Conservation (phyloP, 2,113 vertebrate genomes). For the Tretioscincus oriximinensis region DNA sequence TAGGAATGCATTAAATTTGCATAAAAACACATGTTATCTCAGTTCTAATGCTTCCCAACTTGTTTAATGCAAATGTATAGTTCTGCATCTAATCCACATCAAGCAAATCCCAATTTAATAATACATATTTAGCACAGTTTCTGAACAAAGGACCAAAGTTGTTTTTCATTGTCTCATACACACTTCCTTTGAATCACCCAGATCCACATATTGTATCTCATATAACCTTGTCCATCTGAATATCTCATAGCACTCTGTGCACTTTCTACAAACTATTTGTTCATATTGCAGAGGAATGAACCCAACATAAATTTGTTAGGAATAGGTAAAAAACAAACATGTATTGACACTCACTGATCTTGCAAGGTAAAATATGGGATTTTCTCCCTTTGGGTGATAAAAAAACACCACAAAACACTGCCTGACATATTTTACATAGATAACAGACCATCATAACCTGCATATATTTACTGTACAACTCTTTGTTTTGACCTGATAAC, state of each 20-base stretch:
- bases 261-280: background rate
- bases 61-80: no score
- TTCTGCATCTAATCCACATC: no score
- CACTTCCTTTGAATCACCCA: background rate
- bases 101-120: no score
- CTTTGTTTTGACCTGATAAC: conserved; percentile 9
- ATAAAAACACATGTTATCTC: no score
- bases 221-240: background rate
- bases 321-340: background rate
- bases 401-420: background rate
- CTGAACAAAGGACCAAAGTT: background rate
- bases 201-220: background rate
- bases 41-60: no score
- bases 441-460: conserved; percentile 11
- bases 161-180: background rate
- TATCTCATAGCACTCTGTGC: background rate
- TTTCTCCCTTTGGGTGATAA: background rate
- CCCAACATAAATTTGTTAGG: background rate
- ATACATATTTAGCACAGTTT: no score
- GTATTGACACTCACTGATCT: background rate
- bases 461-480: background rate
- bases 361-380: background rate
- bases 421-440: background rate
- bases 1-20: no score
- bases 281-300: background rate